These are phyloP conservation scores for Falco columbarius DNA, from an alignment of 2,797 vertebrate genomes.

Conservation along the genomic window DNA sequence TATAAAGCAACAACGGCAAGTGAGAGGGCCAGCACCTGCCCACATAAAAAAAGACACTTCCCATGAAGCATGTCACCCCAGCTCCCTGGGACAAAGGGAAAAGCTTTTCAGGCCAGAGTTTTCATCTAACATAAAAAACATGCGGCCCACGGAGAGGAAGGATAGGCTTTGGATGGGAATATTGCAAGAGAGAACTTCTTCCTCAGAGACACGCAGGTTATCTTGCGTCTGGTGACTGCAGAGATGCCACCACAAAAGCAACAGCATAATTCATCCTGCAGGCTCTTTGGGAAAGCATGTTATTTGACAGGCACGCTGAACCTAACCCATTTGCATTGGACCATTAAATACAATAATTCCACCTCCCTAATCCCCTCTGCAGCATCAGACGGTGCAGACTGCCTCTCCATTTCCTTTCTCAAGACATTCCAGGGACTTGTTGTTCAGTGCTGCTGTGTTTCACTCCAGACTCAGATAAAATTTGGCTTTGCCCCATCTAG, in stretches of 20 bases:
- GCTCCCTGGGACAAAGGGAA: background rate
- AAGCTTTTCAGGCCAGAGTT: background rate
- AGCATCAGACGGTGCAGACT: background rate
- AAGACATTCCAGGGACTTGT: background rate
- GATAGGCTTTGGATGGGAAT: background rate
- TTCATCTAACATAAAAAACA: background rate
- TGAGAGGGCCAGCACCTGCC: background rate
- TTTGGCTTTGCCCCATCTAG: background rate
- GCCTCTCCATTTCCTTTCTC: background rate
- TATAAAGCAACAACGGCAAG: background rate
- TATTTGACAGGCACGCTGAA: background rate
- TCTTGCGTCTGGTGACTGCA: background rate
- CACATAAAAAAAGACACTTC: background rate
- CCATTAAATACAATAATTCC: background rate
- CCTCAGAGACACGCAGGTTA: background rate
- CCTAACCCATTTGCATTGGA: background rate
- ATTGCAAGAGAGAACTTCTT: background rate
- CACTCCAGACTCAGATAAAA: background rate
- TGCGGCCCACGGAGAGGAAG: background rate
- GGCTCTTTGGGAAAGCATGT: background rate
- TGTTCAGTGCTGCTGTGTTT: background rate
- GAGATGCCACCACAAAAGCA: background rate
- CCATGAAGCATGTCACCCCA: background rate
- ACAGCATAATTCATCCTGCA: background rate
- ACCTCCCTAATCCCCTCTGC: background rate